Conservation (phyloP, 1,140 invertebrate genomes). For the Trissolcus basalis region DNA sequence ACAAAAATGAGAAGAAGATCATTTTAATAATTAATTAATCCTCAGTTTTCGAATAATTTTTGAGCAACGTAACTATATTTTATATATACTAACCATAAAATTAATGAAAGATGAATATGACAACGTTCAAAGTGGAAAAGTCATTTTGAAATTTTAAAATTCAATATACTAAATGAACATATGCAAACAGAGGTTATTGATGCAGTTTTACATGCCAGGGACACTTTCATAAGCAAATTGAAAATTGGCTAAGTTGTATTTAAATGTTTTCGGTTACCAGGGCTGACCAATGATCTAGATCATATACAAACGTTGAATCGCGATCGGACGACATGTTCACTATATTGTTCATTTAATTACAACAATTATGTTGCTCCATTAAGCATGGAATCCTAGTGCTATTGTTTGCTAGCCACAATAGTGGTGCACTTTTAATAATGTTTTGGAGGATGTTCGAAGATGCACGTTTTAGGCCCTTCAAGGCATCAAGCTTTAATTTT, state of each 20-base stretch:
- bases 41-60: slow-evolving; percentile 8
- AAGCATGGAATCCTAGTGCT: slow-evolving; percentile 44
- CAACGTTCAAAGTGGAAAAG: no score
- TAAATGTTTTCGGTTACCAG: neutral
- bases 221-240: no score
- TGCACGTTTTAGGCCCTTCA: slow-evolving; percentile 29
- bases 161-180: no score
- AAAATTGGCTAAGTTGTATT: no score
- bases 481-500: slow-evolving; percentile 30
- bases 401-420: slow-evolving; percentile 31
- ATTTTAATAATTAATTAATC: no score
- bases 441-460: slow-evolving; percentile 52
- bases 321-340: slow-evolving; percentile 53
- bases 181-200: no score
- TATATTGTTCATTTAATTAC: slow-evolving; percentile 52
- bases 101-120: no score
- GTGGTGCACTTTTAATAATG: slow-evolving; percentile 10
- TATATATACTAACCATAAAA: neutral
- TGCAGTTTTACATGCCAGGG: no score
- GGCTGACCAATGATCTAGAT: neutral
- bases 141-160: no score
- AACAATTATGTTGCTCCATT: slow-evolving; percentile 52
- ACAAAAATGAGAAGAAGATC: no score
- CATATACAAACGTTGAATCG: slow-evolving; percentile 48
- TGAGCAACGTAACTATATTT: slow-evolving; percentile 52